A percentile compares a stretch with the other conserved stretches of the same genome.
Evolutionary conservation across 2,888 invertebrate species (phyloP).

Genomic region (Phymatocera aterrima): DNA sequence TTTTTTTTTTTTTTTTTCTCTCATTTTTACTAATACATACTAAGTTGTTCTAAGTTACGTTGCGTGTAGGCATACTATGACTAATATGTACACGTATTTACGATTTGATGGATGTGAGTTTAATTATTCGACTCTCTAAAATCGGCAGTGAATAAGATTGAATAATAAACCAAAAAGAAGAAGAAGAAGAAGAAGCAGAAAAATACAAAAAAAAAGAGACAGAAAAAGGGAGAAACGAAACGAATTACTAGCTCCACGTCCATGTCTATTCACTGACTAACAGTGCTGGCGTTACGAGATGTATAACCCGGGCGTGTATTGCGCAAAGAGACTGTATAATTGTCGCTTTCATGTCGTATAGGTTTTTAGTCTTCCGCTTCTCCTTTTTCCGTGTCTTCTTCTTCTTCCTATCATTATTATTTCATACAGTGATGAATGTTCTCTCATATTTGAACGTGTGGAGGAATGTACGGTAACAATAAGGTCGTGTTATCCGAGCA

Average conservation of each 20-base stretch:
- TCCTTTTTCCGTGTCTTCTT: background rate
- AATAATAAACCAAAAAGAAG: background rate
- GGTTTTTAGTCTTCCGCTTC: background rate
- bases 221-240: background rate
- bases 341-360: constrained; percentile 72
- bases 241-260: background rate
- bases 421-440: background rate
- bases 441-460: constrained; percentile 57
- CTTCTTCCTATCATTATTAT: background rate
- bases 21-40: background rate
- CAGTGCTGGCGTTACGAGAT: constrained; percentile 48
- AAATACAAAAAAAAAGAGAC: background rate
- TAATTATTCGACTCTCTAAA: background rate
- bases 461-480: constrained; percentile 65
- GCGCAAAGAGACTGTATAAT: constrained; percentile 69
- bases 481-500: constrained; percentile 62
- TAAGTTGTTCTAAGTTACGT: background rate
- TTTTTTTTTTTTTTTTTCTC: background rate
- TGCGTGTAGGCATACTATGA: too few species aligned
- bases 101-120: background rate
- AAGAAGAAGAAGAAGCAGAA: background rate
- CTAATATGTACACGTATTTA: background rate
- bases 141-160: background rate
- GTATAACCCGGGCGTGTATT: constrained; percentile 56
- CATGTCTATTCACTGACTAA: background rate